These are phyloP conservation scores for Acleris sparsana DNA, from an alignment of 2,888 invertebrate genomes.

Conservation along the genomic window DNA sequence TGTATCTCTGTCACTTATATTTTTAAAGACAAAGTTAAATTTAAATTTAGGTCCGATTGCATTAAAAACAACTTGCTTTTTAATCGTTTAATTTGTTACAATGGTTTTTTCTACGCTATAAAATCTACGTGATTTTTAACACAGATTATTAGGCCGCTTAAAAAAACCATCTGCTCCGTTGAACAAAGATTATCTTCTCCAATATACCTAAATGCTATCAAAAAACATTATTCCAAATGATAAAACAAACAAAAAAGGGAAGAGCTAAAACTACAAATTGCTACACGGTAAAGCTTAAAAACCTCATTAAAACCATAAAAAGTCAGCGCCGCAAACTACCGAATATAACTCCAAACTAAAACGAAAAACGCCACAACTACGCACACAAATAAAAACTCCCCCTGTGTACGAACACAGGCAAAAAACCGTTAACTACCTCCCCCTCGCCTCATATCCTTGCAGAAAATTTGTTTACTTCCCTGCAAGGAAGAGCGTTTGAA, in stretches of 20 bases:
- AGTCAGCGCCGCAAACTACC: slow-evolving; percentile 24
- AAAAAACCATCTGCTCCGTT: no score
- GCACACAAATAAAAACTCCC: slow-evolving; percentile 60
- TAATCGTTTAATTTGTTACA: no score
- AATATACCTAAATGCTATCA: background rate
- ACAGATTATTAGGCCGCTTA: no score
- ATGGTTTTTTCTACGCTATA: no score
- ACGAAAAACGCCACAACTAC: slow-evolving; percentile 18
- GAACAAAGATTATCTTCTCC: background rate
- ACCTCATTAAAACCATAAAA: slow-evolving; percentile 36
- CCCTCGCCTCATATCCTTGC: slow-evolving; percentile 71
- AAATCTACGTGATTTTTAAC: no score
- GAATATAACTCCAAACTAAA: slow-evolving; percentile 33
- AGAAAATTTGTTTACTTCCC: slow-evolving; percentile 83
- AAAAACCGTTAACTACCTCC: slow-evolving; percentile 71
- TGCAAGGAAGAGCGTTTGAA: slow-evolving; percentile 70
- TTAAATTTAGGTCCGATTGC: no score
- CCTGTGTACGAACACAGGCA: slow-evolving; percentile 61
- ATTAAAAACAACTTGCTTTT: no score
- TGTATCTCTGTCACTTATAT: no score
- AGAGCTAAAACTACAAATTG: background rate
- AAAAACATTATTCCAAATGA: background rate
- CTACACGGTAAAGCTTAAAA: slow-evolving; percentile 10
- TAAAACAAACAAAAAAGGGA: background rate
- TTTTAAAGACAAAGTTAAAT: no score